These are phyloP conservation scores for Centropus bengalensis DNA, from an alignment of 2,113 vertebrate species.

Conservation along the genomic window DNA sequence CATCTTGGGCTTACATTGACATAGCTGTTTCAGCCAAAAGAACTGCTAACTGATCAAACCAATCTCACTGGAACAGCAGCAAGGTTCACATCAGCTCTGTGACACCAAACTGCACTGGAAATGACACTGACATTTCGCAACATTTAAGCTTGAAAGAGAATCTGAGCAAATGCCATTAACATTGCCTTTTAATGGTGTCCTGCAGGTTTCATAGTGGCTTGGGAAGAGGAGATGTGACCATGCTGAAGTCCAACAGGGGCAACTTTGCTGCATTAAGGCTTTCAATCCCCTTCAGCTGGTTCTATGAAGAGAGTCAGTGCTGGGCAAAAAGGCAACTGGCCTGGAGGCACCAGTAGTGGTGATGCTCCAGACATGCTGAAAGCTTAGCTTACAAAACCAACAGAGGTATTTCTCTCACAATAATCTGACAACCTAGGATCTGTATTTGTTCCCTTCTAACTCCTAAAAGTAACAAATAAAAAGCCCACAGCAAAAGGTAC, in stretches of 20 bases:
- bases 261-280: background rate
- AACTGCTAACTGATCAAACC: background rate
- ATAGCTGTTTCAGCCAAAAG: background rate
- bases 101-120: background rate
- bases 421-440: background rate
- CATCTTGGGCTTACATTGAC: background rate
- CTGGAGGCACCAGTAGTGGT: background rate
- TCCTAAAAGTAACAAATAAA: background rate
- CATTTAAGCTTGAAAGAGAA: background rate
- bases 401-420: background rate
- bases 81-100: background rate
- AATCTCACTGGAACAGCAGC: background rate
- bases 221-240: background rate
- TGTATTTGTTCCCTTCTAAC: background rate
- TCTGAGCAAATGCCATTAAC: background rate
- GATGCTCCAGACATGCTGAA: background rate
- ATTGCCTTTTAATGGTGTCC: fast-evolving
- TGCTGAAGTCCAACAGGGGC: too few relatives aligned
- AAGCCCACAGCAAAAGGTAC: background rate
- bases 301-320: background rate
- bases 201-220: background rate
- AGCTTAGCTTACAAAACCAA: background rate
- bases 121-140: background rate
- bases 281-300: background rate
- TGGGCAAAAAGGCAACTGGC: background rate